A percentile compares a stretch with the other conserved stretches of the same genome.
These are phyloP conservation scores for Parauchenoglanis ngamensis DNA, from an alignment of 2,797 vertebrate genomes.

Conservation along the genomic window DNA sequence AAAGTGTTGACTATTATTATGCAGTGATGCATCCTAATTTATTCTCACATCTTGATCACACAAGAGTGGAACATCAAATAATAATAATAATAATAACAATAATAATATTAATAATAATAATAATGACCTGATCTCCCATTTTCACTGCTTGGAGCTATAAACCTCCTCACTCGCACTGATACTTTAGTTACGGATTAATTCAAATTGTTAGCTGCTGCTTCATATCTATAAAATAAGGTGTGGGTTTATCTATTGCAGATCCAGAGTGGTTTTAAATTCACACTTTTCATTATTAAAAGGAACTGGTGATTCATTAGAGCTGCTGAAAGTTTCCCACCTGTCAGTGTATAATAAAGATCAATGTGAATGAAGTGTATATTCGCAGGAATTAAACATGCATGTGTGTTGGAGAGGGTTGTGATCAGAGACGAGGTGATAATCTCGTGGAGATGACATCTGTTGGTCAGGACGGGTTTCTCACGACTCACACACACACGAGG, in stretches of 20 bases:
- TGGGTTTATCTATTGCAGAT: not conserved
- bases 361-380: not conserved
- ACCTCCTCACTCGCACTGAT: not conserved
- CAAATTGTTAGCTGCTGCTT: too few relatives aligned
- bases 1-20: conserved; percentile 56
- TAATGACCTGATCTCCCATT: not conserved
- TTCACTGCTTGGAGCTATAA: not conserved
- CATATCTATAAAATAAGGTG: too few relatives aligned
- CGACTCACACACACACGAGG: not conserved
- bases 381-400: not conserved
- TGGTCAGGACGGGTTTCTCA: not conserved
- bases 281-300: not conserved
- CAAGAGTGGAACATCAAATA: not conserved
- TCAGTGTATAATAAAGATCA: not conserved
- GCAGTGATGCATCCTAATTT: not conserved
- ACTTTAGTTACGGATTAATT: not conserved
- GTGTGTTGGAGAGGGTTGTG: not conserved
- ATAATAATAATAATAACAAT: not conserved
- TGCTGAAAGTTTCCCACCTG: not conserved
- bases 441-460: not conserved
- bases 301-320: not conserved
- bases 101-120: not conserved
- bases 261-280: not conserved
- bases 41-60: not conserved
- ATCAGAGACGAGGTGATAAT: not conserved